Evolutionary conservation across 2,888 invertebrate species (phyloP).

Genomic region (Lasioglossum oenotherae): DNA sequence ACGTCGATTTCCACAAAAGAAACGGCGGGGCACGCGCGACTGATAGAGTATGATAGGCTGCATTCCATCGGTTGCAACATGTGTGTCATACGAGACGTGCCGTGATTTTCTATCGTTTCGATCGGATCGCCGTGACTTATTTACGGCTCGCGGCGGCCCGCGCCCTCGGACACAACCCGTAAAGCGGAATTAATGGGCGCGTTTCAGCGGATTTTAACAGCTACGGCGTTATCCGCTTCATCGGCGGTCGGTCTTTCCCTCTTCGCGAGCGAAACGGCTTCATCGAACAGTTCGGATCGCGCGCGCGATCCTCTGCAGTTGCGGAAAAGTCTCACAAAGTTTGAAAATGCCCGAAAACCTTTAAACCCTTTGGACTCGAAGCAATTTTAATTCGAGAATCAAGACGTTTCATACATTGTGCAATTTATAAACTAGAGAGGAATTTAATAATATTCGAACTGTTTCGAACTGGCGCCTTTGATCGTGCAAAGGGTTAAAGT

Average conservation of each 20-base stretch:
- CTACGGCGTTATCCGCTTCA: not conserved
- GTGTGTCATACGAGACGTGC: constrained; percentile 84
- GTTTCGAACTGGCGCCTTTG: no score
- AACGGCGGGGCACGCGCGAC: constrained; percentile 62
- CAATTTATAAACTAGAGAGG: no score
- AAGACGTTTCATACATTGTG: no score
- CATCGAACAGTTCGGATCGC: not conserved
- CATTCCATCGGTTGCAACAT: constrained; percentile 82
- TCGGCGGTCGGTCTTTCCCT: not conserved
- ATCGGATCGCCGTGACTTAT: constrained; percentile 76
- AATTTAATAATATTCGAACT: no score
- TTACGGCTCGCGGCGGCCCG: constrained; percentile 66
- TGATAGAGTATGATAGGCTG: constrained; percentile 74
- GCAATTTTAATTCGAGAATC: no score
- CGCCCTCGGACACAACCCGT: constrained; percentile 43
- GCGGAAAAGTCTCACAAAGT: not conserved
- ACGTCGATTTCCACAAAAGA: constrained; percentile 70
- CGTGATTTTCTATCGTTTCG: constrained; percentile 78
- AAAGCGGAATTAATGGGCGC: constrained; percentile 55
- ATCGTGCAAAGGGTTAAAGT: no score
- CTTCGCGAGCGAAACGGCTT: not conserved
- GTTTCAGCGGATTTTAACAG: constrained; percentile 35
- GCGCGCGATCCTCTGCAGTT: not conserved
- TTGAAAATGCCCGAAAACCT: no score
- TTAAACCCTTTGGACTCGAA: no score